phyloP scores from a whole-genome alignment of 2,888 invertebrate genomes.

The Nomada goodeniana region DNA sequence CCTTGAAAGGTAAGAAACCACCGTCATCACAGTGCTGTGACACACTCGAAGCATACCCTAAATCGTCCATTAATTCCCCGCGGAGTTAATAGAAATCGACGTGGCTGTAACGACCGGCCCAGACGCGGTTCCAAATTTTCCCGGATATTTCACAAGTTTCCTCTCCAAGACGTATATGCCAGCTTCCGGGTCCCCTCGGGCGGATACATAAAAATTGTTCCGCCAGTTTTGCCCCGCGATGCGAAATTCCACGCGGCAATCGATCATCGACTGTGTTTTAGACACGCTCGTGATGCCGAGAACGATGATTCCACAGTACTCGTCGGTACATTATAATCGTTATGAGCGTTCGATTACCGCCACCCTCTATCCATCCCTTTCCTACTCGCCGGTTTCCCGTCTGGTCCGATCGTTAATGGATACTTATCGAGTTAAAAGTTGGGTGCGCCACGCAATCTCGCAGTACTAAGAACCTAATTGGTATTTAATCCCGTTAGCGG shows the following conservation, averaged over 20 bases:
- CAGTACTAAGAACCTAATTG: constrained; percentile 78
- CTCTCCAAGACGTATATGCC: constrained; percentile 1
- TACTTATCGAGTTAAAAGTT: constrained; percentile 79
- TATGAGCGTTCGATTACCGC: constrained; percentile 40
- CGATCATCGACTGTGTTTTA: constrained; percentile 16
- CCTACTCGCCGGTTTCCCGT: neutral
- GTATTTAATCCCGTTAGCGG: constrained; percentile 79
- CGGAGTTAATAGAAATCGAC: constrained; percentile 4
- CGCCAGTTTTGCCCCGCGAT: constrained; percentile 9
- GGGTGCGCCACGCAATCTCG: constrained; percentile 73
- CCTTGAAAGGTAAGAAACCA: too few species aligned
- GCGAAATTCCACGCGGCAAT: constrained; percentile 13
- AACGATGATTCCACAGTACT: neutral
- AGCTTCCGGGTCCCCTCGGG: neutral
- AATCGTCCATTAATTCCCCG: too few species aligned
- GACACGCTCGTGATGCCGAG: constrained; percentile 1
- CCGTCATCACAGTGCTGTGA: too few species aligned
- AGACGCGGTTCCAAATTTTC: neutral
- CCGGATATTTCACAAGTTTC: constrained; percentile 7
- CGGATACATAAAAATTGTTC: neutral
- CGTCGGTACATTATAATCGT: constrained; percentile 25
- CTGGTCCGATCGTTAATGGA: constrained; percentile 66
- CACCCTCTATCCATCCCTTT: neutral
- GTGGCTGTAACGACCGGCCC: neutral
- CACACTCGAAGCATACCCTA: too few species aligned